A percentile compares a stretch with the other conserved stretches of the same genome.
Evolutionary conservation across 2,888 invertebrate species (phyloP).

Genomic region (Drepana falcataria): DNA sequence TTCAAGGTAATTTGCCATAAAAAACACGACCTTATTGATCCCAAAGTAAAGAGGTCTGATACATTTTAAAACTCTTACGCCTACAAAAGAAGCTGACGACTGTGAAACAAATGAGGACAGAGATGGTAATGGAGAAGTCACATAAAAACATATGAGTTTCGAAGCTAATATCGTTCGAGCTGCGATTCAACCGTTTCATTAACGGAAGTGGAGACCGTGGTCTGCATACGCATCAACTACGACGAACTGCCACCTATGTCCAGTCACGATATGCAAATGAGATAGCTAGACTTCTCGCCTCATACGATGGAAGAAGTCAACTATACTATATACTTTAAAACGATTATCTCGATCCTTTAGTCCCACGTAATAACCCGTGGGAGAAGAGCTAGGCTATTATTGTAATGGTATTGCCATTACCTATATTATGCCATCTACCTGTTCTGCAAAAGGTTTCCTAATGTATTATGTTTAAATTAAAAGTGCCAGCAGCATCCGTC

Average conservation of each 20-base stretch:
- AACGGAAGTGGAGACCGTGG: constrained; percentile 57
- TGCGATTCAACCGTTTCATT: constrained; percentile 48
- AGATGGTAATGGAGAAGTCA: not conserved
- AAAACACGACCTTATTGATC: no score
- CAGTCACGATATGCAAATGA: constrained; percentile 36
- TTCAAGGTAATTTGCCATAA: no score
- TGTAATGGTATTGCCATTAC: not conserved
- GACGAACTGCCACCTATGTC: constrained; percentile 26
- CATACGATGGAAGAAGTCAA: constrained; percentile 20
- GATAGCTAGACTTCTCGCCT: constrained; percentile 22
- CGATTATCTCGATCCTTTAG: not conserved
- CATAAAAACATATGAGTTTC: not conserved
- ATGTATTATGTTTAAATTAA: no score
- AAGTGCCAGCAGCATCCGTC: not conserved
- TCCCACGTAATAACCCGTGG: not conserved
- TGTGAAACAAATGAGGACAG: no score
- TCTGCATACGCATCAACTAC: constrained; percentile 48
- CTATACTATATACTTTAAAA: constrained; percentile 10
- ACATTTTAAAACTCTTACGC: no score
- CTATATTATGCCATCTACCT: not conserved
- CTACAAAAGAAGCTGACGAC: no score
- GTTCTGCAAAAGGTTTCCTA: not conserved
- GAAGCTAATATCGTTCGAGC: constrained; percentile 11
- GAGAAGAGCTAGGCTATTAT: not conserved
- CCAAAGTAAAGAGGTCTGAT: no score